A percentile compares a stretch with the other conserved stretches of the same genome.
Conservation (phyloP, 2,113 vertebrate species). For the Salminus brasiliensis region DNA sequence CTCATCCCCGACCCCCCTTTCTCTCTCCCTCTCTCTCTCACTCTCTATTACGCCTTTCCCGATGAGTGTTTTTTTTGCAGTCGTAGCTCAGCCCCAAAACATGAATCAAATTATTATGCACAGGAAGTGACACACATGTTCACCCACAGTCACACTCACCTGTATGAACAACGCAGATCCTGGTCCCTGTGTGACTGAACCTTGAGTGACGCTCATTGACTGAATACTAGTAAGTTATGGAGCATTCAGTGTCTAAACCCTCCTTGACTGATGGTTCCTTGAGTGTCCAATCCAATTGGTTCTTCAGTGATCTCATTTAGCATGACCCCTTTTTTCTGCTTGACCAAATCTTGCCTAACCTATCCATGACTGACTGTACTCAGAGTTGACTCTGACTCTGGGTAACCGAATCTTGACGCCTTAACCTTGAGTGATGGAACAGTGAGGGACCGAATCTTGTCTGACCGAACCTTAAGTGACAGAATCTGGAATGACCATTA, state of each 20-base stretch:
- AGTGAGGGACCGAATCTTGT: too few relatives aligned
- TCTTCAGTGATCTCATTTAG: too few relatives aligned
- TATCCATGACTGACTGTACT: neutral
- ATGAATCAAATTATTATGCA: slow-evolving; percentile 52
- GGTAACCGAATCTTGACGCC: too few relatives aligned
- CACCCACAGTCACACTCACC: neutral
- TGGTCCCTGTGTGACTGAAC: too few relatives aligned
- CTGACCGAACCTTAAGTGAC: neutral
- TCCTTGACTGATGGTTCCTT: neutral
- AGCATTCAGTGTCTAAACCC: neutral
- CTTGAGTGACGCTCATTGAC: neutral
- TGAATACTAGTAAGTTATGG: neutral
- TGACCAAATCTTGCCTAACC: too few relatives aligned
- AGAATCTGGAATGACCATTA: neutral
- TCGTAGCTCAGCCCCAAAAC: slow-evolving; percentile 44
- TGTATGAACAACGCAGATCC: neutral
- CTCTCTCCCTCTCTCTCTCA: neutral
- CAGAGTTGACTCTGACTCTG: neutral
- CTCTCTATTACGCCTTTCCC: slow-evolving; percentile 23
- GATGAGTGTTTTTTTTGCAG: slow-evolving; percentile 30
- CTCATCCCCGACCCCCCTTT: neutral
- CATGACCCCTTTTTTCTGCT: too few relatives aligned
- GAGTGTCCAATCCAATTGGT: neutral
- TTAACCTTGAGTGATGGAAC: too few relatives aligned
- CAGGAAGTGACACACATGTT: slow-evolving; percentile 31